Evolutionary conservation across 2,113 vertebrate species (phyloP).

Genomic region (Myotis lucifugus): DNA sequence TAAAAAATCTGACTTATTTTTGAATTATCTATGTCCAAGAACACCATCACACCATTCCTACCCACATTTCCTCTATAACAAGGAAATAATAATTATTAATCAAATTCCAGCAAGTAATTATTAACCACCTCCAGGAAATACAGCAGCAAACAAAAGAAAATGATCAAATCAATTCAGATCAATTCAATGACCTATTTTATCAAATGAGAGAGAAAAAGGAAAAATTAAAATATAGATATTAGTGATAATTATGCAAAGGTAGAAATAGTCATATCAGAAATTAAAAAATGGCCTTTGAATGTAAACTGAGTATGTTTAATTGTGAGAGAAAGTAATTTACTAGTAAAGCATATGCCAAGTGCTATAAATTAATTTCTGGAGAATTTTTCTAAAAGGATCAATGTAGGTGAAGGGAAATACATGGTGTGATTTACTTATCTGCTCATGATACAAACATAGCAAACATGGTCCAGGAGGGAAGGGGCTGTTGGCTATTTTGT

Average conservation of each 20-base stretch:
- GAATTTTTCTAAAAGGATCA: background rate
- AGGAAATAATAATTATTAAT: background rate
- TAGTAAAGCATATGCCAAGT: background rate
- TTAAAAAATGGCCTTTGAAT: background rate
- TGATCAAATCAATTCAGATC: background rate
- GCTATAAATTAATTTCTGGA: background rate
- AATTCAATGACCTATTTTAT: background rate
- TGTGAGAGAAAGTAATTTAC: background rate
- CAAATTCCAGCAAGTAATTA: slow-evolving; percentile 6
- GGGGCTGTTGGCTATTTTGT: background rate
- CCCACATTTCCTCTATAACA: background rate
- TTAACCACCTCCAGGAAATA: background rate
- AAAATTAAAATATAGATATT: background rate
- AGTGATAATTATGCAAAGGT: background rate
- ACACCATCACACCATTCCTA: background rate
- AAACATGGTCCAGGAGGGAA: background rate
- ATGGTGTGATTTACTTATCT: background rate
- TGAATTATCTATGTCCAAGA: background rate
- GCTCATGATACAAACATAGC: background rate
- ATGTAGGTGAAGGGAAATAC: background rate
- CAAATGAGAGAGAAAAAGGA: background rate
- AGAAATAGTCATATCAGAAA: background rate
- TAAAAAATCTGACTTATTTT: background rate
- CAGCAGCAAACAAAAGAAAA: background rate
- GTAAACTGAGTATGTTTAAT: background rate